A percentile compares a stretch with the other conserved stretches of the same genome.
Conservation (phyloP, 2,888 invertebrate genomes). For the Luperina nickerlii region DNA sequence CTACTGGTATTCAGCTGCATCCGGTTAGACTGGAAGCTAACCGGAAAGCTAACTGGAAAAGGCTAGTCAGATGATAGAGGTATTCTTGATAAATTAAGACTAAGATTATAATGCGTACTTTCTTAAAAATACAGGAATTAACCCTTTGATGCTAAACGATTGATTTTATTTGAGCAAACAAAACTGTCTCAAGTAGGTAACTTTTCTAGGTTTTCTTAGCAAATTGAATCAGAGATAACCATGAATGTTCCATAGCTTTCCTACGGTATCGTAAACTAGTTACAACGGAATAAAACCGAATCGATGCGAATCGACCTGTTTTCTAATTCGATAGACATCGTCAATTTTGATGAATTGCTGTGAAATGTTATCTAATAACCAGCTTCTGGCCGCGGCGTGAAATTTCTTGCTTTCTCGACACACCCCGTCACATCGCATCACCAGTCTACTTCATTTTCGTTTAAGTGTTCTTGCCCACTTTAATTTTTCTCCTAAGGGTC, state of each 20-base stretch:
- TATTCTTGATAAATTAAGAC: not conserved
- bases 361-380: constrained; percentile 37
- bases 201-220: not conserved
- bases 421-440: not conserved
- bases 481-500: not conserved
- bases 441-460: not conserved
- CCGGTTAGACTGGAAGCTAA: too few species aligned
- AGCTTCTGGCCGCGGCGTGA: not conserved
- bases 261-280: constrained; percentile 36
- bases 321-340: constrained; percentile 32
- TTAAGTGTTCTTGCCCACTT: not conserved
- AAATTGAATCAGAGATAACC: constrained; percentile 13
- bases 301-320: constrained; percentile 35
- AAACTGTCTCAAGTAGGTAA: not conserved
- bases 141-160: not conserved
- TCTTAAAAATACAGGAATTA: too few species aligned
- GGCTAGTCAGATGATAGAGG: too few species aligned
- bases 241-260: constrained; percentile 12
- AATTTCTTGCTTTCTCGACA: not conserved
- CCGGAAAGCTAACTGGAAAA: too few species aligned
- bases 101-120: not conserved
- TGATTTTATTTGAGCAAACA: not conserved
- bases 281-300: constrained; percentile 37
- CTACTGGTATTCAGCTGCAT: too few species aligned
- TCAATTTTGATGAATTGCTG: constrained; percentile 42